Evolutionary conservation across 2,888 invertebrate species (phyloP), one percentile per base, ranked within the genome.

Genomic region (Oegoconia quadripuncta): DNA sequence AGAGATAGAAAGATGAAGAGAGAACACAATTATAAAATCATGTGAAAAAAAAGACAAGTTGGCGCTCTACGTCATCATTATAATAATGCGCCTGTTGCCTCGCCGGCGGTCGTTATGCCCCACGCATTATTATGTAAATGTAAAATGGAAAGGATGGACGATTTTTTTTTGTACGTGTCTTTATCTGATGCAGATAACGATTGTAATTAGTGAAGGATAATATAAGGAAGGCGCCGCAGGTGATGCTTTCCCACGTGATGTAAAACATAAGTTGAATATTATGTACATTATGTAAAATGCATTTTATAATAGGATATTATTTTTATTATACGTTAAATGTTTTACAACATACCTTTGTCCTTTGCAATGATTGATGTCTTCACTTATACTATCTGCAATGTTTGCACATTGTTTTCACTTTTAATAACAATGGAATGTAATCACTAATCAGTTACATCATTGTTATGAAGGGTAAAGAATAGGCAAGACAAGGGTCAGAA

Each of bases 111-210:
- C 75, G 73, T 78, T 70, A 73, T 72, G 75, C 79, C 76, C 78
- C 75, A 73, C 78, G 78, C 78, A 74, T 80, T 80, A 81, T 83
- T 82, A 84, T 84, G 80, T 81, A 79, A 83, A 86, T 84, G 68
- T 64, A 67, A 65, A 76, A 75, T 71, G 75, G 76, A 79, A 80
- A 75, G 71, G 70, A 69, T 70, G 64, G 59, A 59, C 62, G 52
- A 64, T 74, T 74, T 70, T n/a, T n/a, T 77, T 81, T 72, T 73
- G 22, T 32, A 15, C 34, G 51, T 44, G 51, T 49, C 62, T 62
- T 66, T 81, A 82, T 83, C 83, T 75, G 81, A 84, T 82, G 55
- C 56, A 78, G 82, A 83, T 83, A 82, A 69, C 69, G 62, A 60
- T 65, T 67, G 68, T 81, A 82, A 82, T 84, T 84, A 82, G 79